These are phyloP conservation scores for Acrossocheilus wenchowensis DNA, from an alignment of 2,797 vertebrate species.

Conservation along the genomic window DNA sequence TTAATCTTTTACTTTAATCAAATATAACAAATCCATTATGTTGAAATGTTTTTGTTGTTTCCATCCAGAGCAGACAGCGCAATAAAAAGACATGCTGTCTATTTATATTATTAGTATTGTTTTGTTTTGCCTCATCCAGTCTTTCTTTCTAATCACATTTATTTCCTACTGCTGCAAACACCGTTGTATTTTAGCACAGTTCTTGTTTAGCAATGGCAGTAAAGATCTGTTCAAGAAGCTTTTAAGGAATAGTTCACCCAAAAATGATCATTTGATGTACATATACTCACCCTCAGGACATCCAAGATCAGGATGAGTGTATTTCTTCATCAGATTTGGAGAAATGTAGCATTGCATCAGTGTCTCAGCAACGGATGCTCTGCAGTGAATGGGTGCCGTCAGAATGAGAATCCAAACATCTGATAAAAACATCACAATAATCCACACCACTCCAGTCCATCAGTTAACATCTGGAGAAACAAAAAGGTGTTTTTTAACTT, in stretches of 20 bases:
- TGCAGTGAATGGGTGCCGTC: neutral
- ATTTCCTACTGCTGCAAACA: neutral
- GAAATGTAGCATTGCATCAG: no score
- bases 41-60: neutral
- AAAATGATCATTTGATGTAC: neutral
- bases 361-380: no score
- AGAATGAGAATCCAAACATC: neutral
- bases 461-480: no score
- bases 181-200: neutral
- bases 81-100: neutral
- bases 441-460: no score
- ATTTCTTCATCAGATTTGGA: neutral
- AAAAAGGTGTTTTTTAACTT: no score
- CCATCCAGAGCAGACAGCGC: neutral
- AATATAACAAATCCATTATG: no score
- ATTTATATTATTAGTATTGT: neutral
- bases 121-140: neutral
- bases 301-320: neutral
- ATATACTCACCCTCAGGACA: neutral
- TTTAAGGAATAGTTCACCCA: neutral
- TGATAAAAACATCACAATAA: neutral
- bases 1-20: neutral
- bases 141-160: neutral
- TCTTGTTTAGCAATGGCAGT: neutral
- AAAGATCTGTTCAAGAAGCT: neutral